Percentiles rank a stretch among this genome's conserved stretches.
Evolutionary conservation across 2,888 invertebrate genomes (phyloP).

Genomic region (Allygus modestus): DNA sequence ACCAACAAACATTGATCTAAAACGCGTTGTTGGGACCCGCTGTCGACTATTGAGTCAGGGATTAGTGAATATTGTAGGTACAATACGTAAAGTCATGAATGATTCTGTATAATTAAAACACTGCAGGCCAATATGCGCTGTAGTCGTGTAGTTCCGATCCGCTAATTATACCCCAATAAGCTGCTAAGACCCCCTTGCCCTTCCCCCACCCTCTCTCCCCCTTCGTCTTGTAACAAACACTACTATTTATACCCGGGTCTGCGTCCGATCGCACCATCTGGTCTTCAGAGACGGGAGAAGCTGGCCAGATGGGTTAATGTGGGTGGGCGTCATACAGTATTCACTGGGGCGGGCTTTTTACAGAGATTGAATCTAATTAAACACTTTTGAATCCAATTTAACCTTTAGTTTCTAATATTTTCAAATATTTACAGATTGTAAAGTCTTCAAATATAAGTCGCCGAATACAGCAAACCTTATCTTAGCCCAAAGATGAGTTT

Average conservation of each 20-base stretch:
- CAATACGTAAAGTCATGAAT: too few relatives aligned
- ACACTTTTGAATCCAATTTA: too few relatives aligned
- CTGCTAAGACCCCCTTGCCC: constrained; percentile 2
- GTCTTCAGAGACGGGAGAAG: background rate
- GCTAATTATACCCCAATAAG: constrained; percentile 19
- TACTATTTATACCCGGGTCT: background rate
- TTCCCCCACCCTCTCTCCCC: constrained; percentile 13
- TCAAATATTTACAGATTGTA: too few relatives aligned
- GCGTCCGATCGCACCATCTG: constrained; percentile 20
- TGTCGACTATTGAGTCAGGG: too few relatives aligned
- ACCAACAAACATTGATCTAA: too few relatives aligned
- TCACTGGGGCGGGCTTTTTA: background rate
- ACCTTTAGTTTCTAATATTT: too few relatives aligned
- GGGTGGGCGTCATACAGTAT: background rate
- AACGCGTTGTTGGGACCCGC: too few relatives aligned
- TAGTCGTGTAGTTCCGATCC: background rate
- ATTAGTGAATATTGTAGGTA: too few relatives aligned
- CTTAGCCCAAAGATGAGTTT: too few relatives aligned
- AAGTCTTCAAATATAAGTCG: too few relatives aligned
- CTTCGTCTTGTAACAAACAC: constrained; percentile 25
- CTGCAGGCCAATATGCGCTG: background rate
- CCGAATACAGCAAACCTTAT: too few relatives aligned
- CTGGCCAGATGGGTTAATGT: constrained; percentile 1
- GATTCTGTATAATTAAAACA: too few relatives aligned
- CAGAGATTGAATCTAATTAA: background rate